Conservation (phyloP, 1,140 invertebrate species). For the Melitaea cinxia region DNA sequence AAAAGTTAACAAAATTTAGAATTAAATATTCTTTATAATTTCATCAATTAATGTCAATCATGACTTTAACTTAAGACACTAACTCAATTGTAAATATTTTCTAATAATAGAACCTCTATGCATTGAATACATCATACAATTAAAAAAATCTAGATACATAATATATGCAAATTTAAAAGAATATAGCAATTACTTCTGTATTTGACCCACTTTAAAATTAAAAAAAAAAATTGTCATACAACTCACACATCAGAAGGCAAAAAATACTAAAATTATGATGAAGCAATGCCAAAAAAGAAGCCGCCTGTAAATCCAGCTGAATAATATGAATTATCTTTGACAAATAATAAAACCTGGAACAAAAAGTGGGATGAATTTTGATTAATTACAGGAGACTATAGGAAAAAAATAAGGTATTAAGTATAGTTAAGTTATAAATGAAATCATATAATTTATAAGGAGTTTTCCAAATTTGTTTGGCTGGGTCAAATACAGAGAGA, state of each 20-base stretch:
- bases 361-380: constrained; percentile 65
- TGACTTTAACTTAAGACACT: too few relatives aligned
- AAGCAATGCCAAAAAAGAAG: constrained; percentile 90
- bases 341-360: constrained; percentile 89
- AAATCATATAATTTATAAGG: too few relatives aligned
- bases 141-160: neutral
- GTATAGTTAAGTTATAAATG: neutral
- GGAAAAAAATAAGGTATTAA: neutral
- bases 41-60: too few relatives aligned
- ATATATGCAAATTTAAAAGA: constrained; percentile 1
- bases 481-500: constrained; percentile 38
- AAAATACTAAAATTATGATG: constrained; percentile 59
- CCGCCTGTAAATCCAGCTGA: constrained; percentile 92
- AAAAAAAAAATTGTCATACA: constrained; percentile 2
- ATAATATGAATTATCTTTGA: constrained; percentile 88
- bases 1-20: too few relatives aligned
- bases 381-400: constrained; percentile 31
- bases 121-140: too few relatives aligned
- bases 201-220: constrained; percentile 28
- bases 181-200: constrained; percentile 30
- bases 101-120: too few relatives aligned
- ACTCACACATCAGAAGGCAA: constrained; percentile 35
- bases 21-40: too few relatives aligned
- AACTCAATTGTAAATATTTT: too few relatives aligned
- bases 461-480: neutral